phyloP scores from a whole-genome alignment of 1,140 invertebrate genomes.

The Drosophila rufa region DNA sequence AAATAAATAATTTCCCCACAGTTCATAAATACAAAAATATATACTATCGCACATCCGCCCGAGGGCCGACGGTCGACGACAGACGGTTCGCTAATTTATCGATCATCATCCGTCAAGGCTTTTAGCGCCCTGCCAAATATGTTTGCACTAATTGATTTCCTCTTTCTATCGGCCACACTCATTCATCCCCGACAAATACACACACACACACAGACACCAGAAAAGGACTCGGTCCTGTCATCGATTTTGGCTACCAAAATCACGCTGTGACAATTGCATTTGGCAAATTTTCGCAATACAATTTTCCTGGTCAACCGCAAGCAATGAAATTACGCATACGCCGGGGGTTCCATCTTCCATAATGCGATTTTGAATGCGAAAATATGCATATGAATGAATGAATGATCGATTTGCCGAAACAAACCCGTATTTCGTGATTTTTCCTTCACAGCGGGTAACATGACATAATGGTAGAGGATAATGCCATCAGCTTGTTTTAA shows the following conservation, averaged over 20 bases:
- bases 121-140: slow-evolving; percentile 63
- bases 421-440: neutral
- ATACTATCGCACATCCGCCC: slow-evolving; percentile 15
- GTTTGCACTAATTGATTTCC: slow-evolving; percentile 75
- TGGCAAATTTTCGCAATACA: slow-evolving; percentile 64
- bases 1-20: slow-evolving; percentile 43
- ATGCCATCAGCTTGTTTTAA: neutral
- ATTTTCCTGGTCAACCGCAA: slow-evolving; percentile 45
- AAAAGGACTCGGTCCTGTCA: slow-evolving; percentile 1
- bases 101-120: slow-evolving; percentile 60
- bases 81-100: slow-evolving; percentile 57
- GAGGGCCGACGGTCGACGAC: neutral
- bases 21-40: slow-evolving; percentile 34
- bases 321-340: slow-evolving; percentile 66
- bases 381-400: slow-evolving; percentile 28
- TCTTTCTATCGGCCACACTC: slow-evolving; percentile 8
- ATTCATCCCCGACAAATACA: neutral
- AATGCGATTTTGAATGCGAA: slow-evolving; percentile 22
- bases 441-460: neutral
- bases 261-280: slow-evolving; percentile 66
- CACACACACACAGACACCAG: neutral
- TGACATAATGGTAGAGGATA: neutral
- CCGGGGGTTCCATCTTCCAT: slow-evolving; percentile 34
- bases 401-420: slow-evolving; percentile 24
- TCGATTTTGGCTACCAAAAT: slow-evolving; percentile 23